Evolutionary conservation across 2,888 invertebrate species (phyloP), one percentile per base, ranked within the genome.

Genomic region (Leucophenga maculata): DNA sequence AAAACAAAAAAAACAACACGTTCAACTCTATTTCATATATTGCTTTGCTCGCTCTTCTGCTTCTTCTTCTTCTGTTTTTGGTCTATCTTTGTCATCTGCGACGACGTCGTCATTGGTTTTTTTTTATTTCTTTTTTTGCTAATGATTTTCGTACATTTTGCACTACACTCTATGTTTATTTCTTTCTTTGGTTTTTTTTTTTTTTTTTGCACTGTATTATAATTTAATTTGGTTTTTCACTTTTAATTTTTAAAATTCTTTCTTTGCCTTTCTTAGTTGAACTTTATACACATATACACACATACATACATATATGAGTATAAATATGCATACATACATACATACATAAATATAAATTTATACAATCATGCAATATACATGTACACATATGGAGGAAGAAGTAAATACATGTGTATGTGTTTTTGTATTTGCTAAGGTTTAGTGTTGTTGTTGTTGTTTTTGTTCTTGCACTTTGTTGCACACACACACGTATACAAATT

Each of bases 121-220:
- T 39, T 39, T 8, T 39, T 3, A 6, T 39, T 39, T 39, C 11
- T 39, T 39, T 11, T 9, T 39, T 39, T 39, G 39, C 39, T 39
- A 26, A 26, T 26, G 26, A 26, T 26, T 26, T 26, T 26, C 26
- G 26, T 26, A 26, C n/a, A n/a, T n/a, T 26, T 26, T 26, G 26
- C 26, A 26, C 26, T 26, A 26, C 26, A 26, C 26, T 3, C 26
- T 26, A 26, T 26, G 2, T 26, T 26, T 26, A 3, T 31, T 66
- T 72, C 68, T 65, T 73, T 70, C 68, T 72, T 71, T 60, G 67
- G 54, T 66, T 68, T 64, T 68, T 65, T 77, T 69, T 69, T 70
- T 67, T 65, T 69, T 77, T 72, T 69, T 62, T 72, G 68, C 68
- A 74, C 3, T 46, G n/a, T n/a, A 4, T 3, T 46, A 13, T 46